Conservation (phyloP, 2,888 invertebrate species). For the Physocephala rufipes region DNA sequence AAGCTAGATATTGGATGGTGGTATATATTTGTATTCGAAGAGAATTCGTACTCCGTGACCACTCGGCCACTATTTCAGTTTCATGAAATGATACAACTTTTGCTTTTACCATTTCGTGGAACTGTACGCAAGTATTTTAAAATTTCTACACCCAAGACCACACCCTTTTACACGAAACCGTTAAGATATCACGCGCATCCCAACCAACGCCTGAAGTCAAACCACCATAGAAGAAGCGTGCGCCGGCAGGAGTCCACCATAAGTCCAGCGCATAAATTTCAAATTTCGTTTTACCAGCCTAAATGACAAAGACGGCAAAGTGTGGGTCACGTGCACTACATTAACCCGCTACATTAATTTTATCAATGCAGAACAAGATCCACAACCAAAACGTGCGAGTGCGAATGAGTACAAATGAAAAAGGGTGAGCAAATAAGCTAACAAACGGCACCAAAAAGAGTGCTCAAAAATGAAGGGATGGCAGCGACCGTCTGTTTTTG, state of each 20-base stretch:
- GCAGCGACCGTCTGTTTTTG: too few species aligned
- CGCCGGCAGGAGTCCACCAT: conserved; percentile 28
- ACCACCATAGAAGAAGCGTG: conserved; percentile 25
- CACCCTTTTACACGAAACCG: conserved; percentile 4
- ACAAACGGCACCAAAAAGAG: too few species aligned
- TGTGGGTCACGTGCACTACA: conserved; percentile 36
- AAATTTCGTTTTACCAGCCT: conserved; percentile 17
- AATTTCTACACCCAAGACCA: conserved; percentile 6
- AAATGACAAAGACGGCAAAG: not conserved
- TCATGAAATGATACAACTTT: too few species aligned
- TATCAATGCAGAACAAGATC: not conserved
- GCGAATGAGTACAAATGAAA: not conserved
- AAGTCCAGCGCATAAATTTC: conserved; percentile 30
- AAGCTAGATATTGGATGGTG: too few species aligned
- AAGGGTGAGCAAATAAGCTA: conserved; percentile 32
- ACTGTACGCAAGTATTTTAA: not conserved
- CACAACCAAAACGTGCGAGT: not conserved
- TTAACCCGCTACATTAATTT: conserved; percentile 23
- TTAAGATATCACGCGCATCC: conserved; percentile 17
- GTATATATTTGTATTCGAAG: too few species aligned
- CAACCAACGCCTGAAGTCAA: conserved; percentile 30
- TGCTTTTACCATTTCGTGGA: too few species aligned
- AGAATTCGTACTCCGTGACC: too few species aligned
- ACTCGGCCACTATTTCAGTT: too few species aligned
- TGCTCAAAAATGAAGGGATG: conserved; percentile 8